A percentile compares a stretch with the other conserved stretches of the same genome.
These are phyloP conservation scores for Peribatodes rhomboidaria DNA, from an alignment of 2,888 invertebrate species.

Conservation along the genomic window DNA sequence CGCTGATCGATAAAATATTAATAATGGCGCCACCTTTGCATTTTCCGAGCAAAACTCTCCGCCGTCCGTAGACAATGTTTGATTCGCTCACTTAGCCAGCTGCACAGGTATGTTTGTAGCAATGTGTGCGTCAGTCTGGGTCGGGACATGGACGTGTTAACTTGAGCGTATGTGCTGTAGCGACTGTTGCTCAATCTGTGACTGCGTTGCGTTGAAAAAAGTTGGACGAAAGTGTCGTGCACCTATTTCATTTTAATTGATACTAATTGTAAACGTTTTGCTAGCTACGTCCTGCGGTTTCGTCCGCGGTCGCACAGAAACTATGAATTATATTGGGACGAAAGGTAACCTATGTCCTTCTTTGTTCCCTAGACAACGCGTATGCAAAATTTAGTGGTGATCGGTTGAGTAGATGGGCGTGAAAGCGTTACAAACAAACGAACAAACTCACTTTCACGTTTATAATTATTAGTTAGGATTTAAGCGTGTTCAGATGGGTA, in stretches of 20 bases:
- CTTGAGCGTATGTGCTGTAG: neutral
- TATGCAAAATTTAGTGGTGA: too few relatives aligned
- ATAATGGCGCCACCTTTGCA: neutral
- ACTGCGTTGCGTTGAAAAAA: neutral
- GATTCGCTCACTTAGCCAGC: neutral
- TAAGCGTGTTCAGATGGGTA: too few relatives aligned
- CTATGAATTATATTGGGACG: neutral
- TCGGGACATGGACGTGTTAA: neutral
- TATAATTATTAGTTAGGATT: too few relatives aligned
- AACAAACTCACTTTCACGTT: too few relatives aligned
- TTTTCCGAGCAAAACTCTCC: neutral
- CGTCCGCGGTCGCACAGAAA: too few relatives aligned
- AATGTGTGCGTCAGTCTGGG: neutral
- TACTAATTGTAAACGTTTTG: neutral
- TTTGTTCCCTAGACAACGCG: too few relatives aligned
- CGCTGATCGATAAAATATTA: neutral
- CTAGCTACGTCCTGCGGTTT: too few relatives aligned
- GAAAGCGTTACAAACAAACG: too few relatives aligned
- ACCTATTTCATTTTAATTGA: neutral
- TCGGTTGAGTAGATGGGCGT: too few relatives aligned
- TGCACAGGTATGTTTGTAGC: neutral
- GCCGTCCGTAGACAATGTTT: neutral
- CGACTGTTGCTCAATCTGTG: neutral
- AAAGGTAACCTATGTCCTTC: neutral
- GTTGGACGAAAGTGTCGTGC: neutral